phyloP scores from a whole-genome alignment of 2,797 vertebrate species.

The Onychomys arenicola region DNA sequence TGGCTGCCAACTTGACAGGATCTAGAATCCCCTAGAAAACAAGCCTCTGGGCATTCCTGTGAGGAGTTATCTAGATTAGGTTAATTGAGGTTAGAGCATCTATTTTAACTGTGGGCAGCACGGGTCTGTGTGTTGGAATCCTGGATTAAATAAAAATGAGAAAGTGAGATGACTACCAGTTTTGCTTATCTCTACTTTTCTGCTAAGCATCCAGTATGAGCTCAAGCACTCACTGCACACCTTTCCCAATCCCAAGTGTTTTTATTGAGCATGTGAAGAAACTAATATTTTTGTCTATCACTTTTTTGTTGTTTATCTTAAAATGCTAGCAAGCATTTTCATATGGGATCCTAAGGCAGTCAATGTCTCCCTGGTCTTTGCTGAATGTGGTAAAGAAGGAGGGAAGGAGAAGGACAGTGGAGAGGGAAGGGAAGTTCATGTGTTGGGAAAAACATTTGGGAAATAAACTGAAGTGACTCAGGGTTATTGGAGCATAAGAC shows the following conservation, averaged over 20 bases:
- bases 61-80: background rate
- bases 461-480: background rate
- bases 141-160: background rate
- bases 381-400: background rate
- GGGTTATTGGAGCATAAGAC: background rate
- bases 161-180: background rate
- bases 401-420: background rate
- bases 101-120: background rate
- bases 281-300: background rate
- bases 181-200: background rate
- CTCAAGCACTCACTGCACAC: background rate
- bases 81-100: background rate
- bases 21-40: background rate
- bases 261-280: background rate
- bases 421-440: background rate
- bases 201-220: background rate
- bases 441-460: background rate
- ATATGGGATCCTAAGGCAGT: background rate
- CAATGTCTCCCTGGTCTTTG: accelerated
- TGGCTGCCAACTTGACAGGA: background rate
- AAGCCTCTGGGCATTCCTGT: background rate
- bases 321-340: constrained; percentile 6
- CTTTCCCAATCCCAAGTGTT: background rate
- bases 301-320: background rate
- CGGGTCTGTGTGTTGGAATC: background rate